Conservation (phyloP, 1,140 invertebrate genomes). For the Polyergus mexicanus region DNA sequence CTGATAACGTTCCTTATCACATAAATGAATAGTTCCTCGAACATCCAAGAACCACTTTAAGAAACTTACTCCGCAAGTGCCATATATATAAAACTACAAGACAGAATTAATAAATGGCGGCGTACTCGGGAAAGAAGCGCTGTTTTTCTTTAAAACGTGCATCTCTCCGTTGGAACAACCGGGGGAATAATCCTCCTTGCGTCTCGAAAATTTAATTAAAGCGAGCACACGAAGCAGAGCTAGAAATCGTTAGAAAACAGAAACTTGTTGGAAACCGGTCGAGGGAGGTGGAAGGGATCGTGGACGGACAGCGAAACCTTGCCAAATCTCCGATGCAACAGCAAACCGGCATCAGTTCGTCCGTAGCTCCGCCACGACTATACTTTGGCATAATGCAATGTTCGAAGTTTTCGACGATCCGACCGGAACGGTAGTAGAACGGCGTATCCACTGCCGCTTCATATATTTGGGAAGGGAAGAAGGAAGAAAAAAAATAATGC, state of each 20-base stretch:
- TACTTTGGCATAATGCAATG: slow-evolving; percentile 72
- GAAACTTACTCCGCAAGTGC: slow-evolving; percentile 30
- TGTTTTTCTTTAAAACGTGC: slow-evolving; percentile 25
- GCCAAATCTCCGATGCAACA: slow-evolving; percentile 57
- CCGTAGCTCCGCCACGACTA: not conserved
- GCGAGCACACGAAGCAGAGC: slow-evolving; percentile 16
- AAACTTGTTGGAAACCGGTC: not conserved
- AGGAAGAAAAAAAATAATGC: not conserved
- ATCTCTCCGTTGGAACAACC: not conserved
- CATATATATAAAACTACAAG: slow-evolving; percentile 41
- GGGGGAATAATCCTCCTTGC: slow-evolving; percentile 27
- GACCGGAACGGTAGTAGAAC: not conserved
- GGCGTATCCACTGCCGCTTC: not conserved
- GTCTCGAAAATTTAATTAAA: slow-evolving; percentile 58
- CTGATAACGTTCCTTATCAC: slow-evolving; percentile 45
- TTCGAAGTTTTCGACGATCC: slow-evolving; percentile 66
- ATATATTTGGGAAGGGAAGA: too few species aligned
- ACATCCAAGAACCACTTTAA: slow-evolving; percentile 27
- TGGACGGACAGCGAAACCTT: not conserved
- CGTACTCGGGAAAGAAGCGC: slow-evolving; percentile 19
- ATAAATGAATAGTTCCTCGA: slow-evolving; percentile 45
- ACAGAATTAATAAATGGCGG: slow-evolving; percentile 50
- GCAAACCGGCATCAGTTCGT: slow-evolving; percentile 8
- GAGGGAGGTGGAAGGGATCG: not conserved
- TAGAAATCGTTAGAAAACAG: slow-evolving; percentile 47